Evolutionary conservation across 2,797 vertebrate species (phyloP), one percentile per base, ranked within the genome.

Genomic region (Sarcophilus harrisii): DNA sequence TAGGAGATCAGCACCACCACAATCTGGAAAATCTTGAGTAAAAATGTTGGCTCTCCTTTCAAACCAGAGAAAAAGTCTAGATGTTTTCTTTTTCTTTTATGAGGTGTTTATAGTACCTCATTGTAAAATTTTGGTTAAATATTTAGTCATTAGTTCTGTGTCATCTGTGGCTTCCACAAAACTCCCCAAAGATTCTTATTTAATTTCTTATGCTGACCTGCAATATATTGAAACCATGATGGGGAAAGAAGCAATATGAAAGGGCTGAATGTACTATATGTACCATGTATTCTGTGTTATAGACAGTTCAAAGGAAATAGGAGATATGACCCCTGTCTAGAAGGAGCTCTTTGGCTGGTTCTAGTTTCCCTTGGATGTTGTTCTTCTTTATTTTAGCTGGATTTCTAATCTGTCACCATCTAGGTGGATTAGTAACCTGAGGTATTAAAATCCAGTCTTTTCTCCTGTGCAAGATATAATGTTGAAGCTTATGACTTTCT

Each of bases 381-480:
- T 57, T 94, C 90, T 45, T 90, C 87, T 95, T 92, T 92, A 94
- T 96, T 94, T 95, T 8, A 90, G 28, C 87, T 96, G 38, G 21
- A 38, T 93, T 94, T 14, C 4, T 5, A 57, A 30, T 92, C 38
- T 60, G 27, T 96, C 66, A 58, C 6, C 58, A 93, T 90, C 81
- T 97, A 29, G 38, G 21, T 94, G 29, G 4, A 57, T 45, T 81
- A 81, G 66, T 81, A 81, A 81, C n/a, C n/a, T 24, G 12, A 81
- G 18, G 8, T 45, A 81, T 18, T 81, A 8, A 81, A 45, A 18
- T 91, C 3, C 14, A 90, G 58, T 91, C 3, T 49, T 94, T 57
- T 10, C 90, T 91, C 14, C 55, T 81, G 8, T 45, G 21, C 73
- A 87, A 87, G 73, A 24, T 27, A 87, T 94, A 57, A 92, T 96